Evolutionary conservation across 2,113 vertebrate species (phyloP), one percentile per base, ranked within the genome.

Genomic region (Hippopotamus amphibius): DNA sequence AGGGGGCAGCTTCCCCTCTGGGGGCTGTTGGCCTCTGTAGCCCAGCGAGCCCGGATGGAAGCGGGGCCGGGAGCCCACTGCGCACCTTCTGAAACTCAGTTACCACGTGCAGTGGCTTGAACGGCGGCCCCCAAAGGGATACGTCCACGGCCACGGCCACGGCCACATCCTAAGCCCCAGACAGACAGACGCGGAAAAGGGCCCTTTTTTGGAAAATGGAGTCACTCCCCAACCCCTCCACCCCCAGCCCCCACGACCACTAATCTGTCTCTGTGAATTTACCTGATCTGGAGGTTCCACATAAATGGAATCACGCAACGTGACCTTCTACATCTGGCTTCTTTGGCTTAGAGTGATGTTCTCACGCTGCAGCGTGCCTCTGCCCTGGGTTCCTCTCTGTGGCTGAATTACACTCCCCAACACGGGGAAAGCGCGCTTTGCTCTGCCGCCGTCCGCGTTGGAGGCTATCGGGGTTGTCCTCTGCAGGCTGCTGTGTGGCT

Each of bases 371-470:
- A 4, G 46, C 9, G 0, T 8, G 55, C 2, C 6, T 37, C 17
- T 16, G 46, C 4, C 37, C 37, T 37, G 37, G 46, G 8, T 46
- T 3, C 33, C 19, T 46, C 61, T 61, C 43, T 48, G 21, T 19
- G 65, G 16, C 87, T 28, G 16, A 33, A 9, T 37, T 53, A 9
- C 66, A 87, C 12, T 37, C 68, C 43, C 1, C 10, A 15, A 28
- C 0, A 0, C 28, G 6, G 79, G 5, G 9, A 33, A 14, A 7
- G 11, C 7, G 16, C 11, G 7, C 12, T 63, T 28, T 24, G 15
- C 1, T 61, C 17, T 3, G 7, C 24, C 3, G 0, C 2, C 11
- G 2, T 37, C 26, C 37, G 15, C 12, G 61, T 6, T 21, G 46
- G 61, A 63, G 57, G 28, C 2, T 1, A 7, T 3, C 14, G 26